Conservation (phyloP, 2,888 invertebrate species). For the Odontocerum albicorne region DNA sequence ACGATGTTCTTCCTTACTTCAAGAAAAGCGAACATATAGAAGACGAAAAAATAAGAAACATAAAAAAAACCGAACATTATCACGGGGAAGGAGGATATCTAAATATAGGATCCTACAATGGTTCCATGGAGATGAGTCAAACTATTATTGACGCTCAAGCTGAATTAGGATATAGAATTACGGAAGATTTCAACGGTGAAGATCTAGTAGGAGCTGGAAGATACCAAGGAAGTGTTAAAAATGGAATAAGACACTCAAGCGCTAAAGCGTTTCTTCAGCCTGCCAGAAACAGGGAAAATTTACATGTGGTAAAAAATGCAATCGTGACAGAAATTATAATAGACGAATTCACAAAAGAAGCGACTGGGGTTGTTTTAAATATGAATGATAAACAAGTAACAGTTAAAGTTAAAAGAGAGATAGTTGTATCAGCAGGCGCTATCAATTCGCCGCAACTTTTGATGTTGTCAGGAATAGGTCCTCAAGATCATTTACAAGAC, state of each 20-base stretch:
- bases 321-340: slow-evolving; percentile 45
- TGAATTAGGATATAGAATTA: slow-evolving; percentile 63
- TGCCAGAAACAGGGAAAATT: slow-evolving; percentile 42
- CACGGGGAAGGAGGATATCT: slow-evolving; percentile 74
- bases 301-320: slow-evolving; percentile 45
- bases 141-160: slow-evolving; percentile 69
- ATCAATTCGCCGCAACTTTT: slow-evolving; percentile 52
- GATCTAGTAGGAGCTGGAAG: slow-evolving; percentile 53
- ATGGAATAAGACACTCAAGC: slow-evolving; percentile 53
- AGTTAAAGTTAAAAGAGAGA: slow-evolving; percentile 44
- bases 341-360: slow-evolving; percentile 42
- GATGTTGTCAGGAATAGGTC: slow-evolving; percentile 55
- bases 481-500: slow-evolving; percentile 42
- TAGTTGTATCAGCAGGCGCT: slow-evolving; percentile 51
- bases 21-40: slow-evolving; percentile 77
- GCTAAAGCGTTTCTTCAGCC: slow-evolving; percentile 55
- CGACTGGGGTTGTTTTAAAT: slow-evolving; percentile 44
- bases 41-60: neutral
- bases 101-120: slow-evolving; percentile 71
- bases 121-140: slow-evolving; percentile 67
- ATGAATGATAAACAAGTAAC: slow-evolving; percentile 35
- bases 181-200: slow-evolving; percentile 47
- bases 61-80: slow-evolving; percentile 43
- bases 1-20: slow-evolving; percentile 74
- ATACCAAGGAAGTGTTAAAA: slow-evolving; percentile 49